phyloP scores from a whole-genome alignment of 1,140 invertebrate genomes.

The Diplogasteroides magnus region DNA sequence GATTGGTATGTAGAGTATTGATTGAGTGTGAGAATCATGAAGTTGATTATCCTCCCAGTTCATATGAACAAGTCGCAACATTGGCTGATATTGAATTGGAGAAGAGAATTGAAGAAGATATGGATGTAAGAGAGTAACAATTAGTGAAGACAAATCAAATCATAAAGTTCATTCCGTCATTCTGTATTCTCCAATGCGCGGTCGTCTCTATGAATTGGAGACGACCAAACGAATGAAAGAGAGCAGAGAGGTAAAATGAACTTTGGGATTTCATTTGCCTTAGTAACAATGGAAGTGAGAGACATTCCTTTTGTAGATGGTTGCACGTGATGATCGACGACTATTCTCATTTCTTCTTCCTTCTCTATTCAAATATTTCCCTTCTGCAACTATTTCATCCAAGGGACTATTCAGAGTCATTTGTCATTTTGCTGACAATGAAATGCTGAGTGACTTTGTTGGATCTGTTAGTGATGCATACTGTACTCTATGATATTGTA shows the following conservation, averaged over 20 bases:
- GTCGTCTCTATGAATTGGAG: too few species aligned
- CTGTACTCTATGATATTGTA: not conserved
- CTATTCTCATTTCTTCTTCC: slow-evolving; percentile 17
- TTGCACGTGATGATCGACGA: slow-evolving; percentile 15
- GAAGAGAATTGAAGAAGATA: slow-evolving; percentile 1
- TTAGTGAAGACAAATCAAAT: too few species aligned
- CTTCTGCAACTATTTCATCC: not conserved
- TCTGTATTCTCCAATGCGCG: too few species aligned
- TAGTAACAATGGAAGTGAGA: too few species aligned
- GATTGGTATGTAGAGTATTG: not conserved
- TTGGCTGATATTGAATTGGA: slow-evolving; percentile 1
- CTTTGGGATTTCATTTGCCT: too few species aligned
- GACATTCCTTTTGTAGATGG: too few species aligned
- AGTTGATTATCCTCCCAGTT: not conserved
- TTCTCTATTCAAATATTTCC: slow-evolving; percentile 9
- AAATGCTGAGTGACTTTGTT: slow-evolving; percentile 7
- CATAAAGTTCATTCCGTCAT: too few species aligned
- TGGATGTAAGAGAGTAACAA: slow-evolving; percentile 2
- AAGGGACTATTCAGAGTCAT: not conserved
- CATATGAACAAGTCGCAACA: slow-evolving; percentile 15
- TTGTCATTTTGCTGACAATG: slow-evolving; percentile 7
- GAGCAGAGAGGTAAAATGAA: too few species aligned
- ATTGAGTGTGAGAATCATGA: not conserved
- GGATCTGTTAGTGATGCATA: not conserved
- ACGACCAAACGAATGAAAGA: too few species aligned